Base-by-base conservation (phyloP, 2,113 vertebrate genomes). In the Gavia stellata region DNA sequence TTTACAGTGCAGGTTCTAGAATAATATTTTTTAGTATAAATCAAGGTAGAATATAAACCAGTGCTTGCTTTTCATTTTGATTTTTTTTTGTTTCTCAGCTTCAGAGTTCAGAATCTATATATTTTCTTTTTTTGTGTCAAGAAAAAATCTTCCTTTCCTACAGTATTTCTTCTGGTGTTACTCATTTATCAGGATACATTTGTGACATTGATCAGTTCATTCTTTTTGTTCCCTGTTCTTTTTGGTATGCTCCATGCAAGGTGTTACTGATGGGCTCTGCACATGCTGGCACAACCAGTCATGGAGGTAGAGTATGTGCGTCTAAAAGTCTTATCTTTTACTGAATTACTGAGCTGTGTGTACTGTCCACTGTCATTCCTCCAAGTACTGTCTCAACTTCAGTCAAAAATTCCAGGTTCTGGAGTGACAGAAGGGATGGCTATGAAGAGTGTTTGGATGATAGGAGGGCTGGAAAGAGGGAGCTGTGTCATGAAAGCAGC, bases 181-280 rank as follows among this genome's bases (percentile, higher is more conserved):
- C 0, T 53, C 3, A 6, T 71, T 91, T 59, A 17, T 67, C 17
- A 25, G 63, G 72, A 53, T 14, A 38, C 7, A 1, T 29, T 38
- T 12, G 18, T 19, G 45, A 3, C 4, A 7, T 47, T 82, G 47
- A 21, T 25, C 9, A 7, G 10, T 45, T 61, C 0, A 2, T 91
- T 73, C 17, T 17, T 44, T 65, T 20, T 7, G 8, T 68, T 91
- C 17, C 21, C 14, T 3, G 53, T 65, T 19, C 15, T 29, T 52
- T 7, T 1, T 0, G 0, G 16, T 45, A 3, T 14, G 12, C 17
- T 75, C 61, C 3, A 1, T 47, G 23, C 11, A 9, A 19, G 34
- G 36, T 88, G 67, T 55, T 81, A 10, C 44, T 13, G 14, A 29
- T 23, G 19, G n/a, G 33, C 40, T 83, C 62, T 66, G 17, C 49